phyloP scores from a whole-genome alignment of 2,113 vertebrate species.

The Cynoglossus semilaevis region DNA sequence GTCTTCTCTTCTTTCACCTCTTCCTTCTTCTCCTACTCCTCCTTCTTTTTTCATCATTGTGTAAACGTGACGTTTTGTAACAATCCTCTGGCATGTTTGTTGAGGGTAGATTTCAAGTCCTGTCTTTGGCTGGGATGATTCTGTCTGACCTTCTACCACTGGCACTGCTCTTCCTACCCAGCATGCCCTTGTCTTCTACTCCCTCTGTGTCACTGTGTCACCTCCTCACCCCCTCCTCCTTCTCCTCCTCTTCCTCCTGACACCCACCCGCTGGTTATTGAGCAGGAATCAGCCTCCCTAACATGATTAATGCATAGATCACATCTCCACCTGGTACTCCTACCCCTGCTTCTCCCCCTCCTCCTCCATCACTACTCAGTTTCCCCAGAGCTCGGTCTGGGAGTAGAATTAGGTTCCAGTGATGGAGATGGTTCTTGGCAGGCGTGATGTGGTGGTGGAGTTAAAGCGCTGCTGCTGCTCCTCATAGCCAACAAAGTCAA shows the following conservation, averaged over 20 bases:
- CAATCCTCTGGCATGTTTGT: too few relatives aligned
- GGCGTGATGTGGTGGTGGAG: constrained; percentile 3
- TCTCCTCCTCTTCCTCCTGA: constrained; percentile 14
- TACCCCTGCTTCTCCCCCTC: not conserved
- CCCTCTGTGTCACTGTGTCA: constrained; percentile 1
- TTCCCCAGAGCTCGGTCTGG: not conserved
- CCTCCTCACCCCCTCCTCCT: not conserved
- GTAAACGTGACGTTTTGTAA: too few relatives aligned
- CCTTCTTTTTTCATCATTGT: too few relatives aligned
- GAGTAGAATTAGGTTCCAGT: not conserved
- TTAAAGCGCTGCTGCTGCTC: constrained; percentile 1
- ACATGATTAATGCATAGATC: constrained; percentile 57
- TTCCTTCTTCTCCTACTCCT: too few relatives aligned
- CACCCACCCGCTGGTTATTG: constrained; percentile 52
- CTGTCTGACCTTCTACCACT: constrained; percentile 50
- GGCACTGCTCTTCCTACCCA: constrained; percentile 38
- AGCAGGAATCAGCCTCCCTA: constrained; percentile 44
- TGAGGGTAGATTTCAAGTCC: not conserved
- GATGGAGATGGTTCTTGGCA: constrained; percentile 9
- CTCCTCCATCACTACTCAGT: not conserved
- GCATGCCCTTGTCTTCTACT: constrained; percentile 45
- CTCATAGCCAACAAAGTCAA: constrained; percentile 7
- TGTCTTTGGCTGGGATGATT: constrained; percentile 36
- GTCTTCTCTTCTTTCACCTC: too few relatives aligned
- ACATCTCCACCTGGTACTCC: constrained; percentile 29